Base-by-base conservation (phyloP, 2,113 vertebrate species). In the Argyrosomus japonicus region DNA sequence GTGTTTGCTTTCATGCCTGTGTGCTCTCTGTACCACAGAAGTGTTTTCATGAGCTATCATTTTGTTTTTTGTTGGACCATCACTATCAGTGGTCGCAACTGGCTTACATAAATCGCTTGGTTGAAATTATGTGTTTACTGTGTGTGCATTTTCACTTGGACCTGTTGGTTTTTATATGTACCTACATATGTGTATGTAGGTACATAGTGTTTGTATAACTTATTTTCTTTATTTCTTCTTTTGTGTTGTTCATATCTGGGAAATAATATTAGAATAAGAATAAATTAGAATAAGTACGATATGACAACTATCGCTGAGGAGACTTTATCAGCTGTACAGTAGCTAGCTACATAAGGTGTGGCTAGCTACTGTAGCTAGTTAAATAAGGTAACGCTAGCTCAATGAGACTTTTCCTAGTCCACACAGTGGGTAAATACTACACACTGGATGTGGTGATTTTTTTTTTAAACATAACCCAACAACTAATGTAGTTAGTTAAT, bases 31-130 rank as follows among this genome's bases (percentile, higher is more conserved):
- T 73, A 10, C 2, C 57, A 60, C 62, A 60, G 62, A 27, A 25
- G n/a, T 45, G 1, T 53, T 75, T 68, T 63, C 68, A 54, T 56
- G 43, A 3, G 19, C 14, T 29, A 36, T 64, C 2, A 11, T 21
- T 23, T 32, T 76, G 80, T 77, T 87, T 87, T 79, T 87, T 87
- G 64, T 54, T 79, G 84, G 83, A 74, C 73, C 67, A n/a, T 67
- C 19, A 5, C 40, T 77, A 56, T 82, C 57, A 67, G 78, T 3
- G 40, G 40, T 58, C 67, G 27, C 43, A 73, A 72, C 68, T 73
- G 19, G 29, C 29, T 77, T 64, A 29, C 43, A 54, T 75, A 29
- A 86, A 62, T 48, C 5, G 0, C 23, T 36, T 68, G 62, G 75
- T 13, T 7, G 32, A 15, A 61, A 45, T 27, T 43, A 3, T 68